A percentile compares a stretch with the other conserved stretches of the same genome.
Conservation (phyloP, 2,113 vertebrate species). For the Strix uralensis region DNA sequence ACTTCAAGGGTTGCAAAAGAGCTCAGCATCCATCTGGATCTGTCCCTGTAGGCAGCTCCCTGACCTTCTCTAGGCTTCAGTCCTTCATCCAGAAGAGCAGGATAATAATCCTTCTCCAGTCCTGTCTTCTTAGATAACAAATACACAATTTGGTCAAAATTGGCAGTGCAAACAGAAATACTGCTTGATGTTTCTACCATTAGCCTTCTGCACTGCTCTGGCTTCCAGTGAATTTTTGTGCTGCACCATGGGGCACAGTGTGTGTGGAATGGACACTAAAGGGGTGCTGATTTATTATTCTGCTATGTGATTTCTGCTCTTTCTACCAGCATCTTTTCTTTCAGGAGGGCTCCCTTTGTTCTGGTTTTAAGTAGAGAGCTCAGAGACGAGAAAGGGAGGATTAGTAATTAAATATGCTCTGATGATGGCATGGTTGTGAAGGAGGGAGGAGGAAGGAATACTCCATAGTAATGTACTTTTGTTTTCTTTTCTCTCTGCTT, state of each 20-base stretch:
- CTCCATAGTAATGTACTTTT: conserved; percentile 43
- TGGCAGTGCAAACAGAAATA: background rate
- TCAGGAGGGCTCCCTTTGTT: conserved; percentile 46
- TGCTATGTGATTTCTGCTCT: conserved; percentile 13
- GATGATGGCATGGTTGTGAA: conserved; percentile 50
- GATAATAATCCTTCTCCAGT: background rate
- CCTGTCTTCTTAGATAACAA: background rate
- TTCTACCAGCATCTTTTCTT: conserved; percentile 26
- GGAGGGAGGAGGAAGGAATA: conserved; percentile 45
- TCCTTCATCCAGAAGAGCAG: background rate
- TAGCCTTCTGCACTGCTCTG: background rate
- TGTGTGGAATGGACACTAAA: background rate
- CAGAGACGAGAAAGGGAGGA: conserved; percentile 48
- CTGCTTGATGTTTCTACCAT: background rate
- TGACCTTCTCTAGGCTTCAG: conserved; percentile 41
- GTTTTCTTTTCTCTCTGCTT: conserved; percentile 33
- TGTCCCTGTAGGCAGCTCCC: background rate
- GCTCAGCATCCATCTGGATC: conserved; percentile 24
- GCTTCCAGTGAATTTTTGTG: background rate
- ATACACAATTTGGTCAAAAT: background rate
- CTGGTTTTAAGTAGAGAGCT: conserved; percentile 29
- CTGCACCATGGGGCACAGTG: background rate
- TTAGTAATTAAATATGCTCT: conserved; percentile 58
- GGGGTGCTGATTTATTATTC: conserved; percentile 14
- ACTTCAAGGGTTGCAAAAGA: background rate